Percentiles rank a stretch among this genome's conserved stretches.
Conservation (phyloP, 2,113 vertebrate species). For the Oplegnathus fasciatus region DNA sequence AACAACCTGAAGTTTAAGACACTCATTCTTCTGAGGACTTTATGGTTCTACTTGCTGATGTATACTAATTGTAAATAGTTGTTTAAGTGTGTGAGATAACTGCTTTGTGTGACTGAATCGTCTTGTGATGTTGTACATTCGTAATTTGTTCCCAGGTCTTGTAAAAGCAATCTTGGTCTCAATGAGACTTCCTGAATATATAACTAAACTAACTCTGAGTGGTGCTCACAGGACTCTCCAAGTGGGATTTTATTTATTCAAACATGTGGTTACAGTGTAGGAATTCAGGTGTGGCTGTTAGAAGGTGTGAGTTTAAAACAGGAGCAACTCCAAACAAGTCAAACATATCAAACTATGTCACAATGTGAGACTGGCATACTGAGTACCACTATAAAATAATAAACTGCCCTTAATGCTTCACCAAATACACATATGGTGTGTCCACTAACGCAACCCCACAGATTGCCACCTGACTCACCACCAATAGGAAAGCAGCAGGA, state of each 20-base stretch:
- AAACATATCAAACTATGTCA: background rate
- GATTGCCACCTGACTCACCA: slow-evolving; percentile 83
- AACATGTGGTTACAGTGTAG: background rate
- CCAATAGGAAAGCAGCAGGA: slow-evolving; percentile 88
- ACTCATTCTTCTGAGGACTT: background rate
- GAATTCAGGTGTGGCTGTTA: background rate
- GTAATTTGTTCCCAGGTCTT: background rate
- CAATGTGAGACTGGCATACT: background rate
- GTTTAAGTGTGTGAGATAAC: background rate
- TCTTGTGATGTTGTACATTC: background rate
- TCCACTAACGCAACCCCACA: background rate
- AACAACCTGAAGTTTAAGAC: background rate
- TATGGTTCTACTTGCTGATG: background rate
- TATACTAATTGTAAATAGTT: background rate
- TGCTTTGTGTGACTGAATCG: background rate
- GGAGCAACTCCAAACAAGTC: background rate
- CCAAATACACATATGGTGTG: background rate
- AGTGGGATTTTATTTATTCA: background rate
- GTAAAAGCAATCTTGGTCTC: background rate
- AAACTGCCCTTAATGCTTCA: background rate
- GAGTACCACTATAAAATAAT: background rate
- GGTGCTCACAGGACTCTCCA: background rate
- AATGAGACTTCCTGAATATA: background rate
- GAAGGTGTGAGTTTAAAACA: background rate
- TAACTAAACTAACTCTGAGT: background rate